Conservation (phyloP, 53 echinoderm and acorn worm species). For the Patiria pectinifera region DNA sequence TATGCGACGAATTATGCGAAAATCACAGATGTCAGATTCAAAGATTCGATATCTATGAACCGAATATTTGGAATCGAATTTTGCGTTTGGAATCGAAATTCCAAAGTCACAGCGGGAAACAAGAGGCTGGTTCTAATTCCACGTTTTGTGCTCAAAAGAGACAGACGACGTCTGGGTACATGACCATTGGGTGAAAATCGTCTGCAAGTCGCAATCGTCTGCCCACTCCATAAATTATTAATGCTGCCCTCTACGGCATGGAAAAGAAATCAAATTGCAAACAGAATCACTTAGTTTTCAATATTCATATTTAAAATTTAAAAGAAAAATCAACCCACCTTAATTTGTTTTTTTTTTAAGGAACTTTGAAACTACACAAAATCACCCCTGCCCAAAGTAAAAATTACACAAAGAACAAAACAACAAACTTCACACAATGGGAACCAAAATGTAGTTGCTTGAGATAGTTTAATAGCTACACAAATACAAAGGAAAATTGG, state of each 20-base stretch:
- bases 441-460: no score
- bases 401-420: neutral
- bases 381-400: neutral
- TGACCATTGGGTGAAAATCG: neutral
- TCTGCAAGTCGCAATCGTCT: neutral
- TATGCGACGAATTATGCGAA: neutral
- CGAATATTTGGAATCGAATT: neutral
- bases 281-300: neutral
- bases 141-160: neutral
- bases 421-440: neutral
- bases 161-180: neutral
- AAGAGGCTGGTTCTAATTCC: neutral
- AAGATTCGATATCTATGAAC: neutral
- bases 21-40: no score
- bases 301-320: neutral
- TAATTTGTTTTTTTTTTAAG: neutral
- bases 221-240: neutral
- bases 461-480: no score
- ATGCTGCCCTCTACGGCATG: slow-evolving; percentile 34
- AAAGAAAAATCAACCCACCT: no score
- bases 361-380: neutral
- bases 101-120: slow-evolving; percentile 29
- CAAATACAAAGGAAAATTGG: no score
- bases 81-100: neutral
- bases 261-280: neutral